Conservation (phyloP, 1,140 invertebrate genomes). For the Brachionus rubens region DNA sequence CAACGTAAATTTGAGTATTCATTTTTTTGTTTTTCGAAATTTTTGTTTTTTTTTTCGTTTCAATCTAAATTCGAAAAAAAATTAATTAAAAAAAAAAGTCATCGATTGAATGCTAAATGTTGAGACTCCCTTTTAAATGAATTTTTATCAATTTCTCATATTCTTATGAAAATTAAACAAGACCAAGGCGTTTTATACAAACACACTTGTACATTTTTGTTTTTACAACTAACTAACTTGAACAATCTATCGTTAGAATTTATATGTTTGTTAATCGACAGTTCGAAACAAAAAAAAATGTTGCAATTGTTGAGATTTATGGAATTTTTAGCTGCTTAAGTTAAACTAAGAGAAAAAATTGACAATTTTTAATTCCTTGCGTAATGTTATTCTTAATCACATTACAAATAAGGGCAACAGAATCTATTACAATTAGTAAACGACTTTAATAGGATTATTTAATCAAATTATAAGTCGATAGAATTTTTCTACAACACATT, state of each 20-base stretch:
- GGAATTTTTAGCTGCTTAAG: slow-evolving; percentile 1
- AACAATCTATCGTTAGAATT: slow-evolving; percentile 12
- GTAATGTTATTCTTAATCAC: slow-evolving; percentile 15
- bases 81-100: too few species aligned
- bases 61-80: too few species aligned
- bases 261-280: slow-evolving; percentile 18
- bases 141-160: slow-evolving; percentile 10
- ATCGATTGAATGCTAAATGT: too few species aligned
- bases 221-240: too few species aligned
- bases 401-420: slow-evolving; percentile 25
- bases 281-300: background rate
- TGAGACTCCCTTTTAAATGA: background rate
- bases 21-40: too few species aligned
- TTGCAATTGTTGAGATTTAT: background rate
- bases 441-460: slow-evolving; percentile 21
- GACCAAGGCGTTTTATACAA: slow-evolving; percentile 6
- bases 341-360: too few species aligned
- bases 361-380: slow-evolving; percentile 31
- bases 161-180: slow-evolving; percentile 12
- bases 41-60: too few species aligned
- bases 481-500: slow-evolving; percentile 14
- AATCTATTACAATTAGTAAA: background rate
- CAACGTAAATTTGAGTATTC: too few species aligned
- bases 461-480: background rate
- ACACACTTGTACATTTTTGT: slow-evolving; percentile 25